These are phyloP conservation scores for Pseudococcus jackbeardsleyi DNA, from an alignment of 2,888 invertebrate genomes.

Conservation along the genomic window DNA sequence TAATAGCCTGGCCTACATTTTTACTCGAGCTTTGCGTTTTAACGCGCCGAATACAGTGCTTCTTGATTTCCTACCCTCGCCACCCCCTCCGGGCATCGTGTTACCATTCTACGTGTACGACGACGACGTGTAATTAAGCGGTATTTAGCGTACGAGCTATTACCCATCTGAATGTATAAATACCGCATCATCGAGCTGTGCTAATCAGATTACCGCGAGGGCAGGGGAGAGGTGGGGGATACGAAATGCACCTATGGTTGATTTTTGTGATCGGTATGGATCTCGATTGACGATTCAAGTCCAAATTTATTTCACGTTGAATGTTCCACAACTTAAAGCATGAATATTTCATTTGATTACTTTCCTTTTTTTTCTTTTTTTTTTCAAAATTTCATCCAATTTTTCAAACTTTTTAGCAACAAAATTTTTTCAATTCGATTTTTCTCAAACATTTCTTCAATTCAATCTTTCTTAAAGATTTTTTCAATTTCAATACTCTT, in stretches of 20 bases:
- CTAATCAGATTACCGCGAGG: not conserved
- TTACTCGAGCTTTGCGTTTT: slow-evolving; percentile 30
- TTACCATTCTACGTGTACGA: not conserved
- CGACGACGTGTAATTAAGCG: slow-evolving; percentile 22
- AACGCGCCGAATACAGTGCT: not conserved
- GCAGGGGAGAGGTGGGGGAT: not conserved
- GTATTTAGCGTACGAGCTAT: slow-evolving; percentile 30
- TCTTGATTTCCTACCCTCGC: not conserved
- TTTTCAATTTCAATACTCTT: too few species aligned
- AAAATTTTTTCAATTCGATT: too few species aligned
- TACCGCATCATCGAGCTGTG: not conserved
- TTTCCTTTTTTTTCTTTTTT: too few species aligned
- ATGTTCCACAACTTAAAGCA: too few species aligned
- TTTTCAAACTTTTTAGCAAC: too few species aligned
- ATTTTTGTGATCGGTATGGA: not conserved
- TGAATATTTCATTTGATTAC: too few species aligned
- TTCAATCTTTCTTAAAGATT: too few species aligned
- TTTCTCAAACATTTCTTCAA: too few species aligned
- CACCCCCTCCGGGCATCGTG: not conserved
- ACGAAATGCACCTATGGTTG: not conserved
- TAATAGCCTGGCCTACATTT: slow-evolving; percentile 52
- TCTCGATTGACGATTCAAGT: not conserved
- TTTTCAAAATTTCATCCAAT: too few species aligned
- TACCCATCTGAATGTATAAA: slow-evolving; percentile 8
- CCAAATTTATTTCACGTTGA: too few species aligned